phyloP scores from a whole-genome alignment of 2,113 vertebrate genomes.

The Indicator indicator region DNA sequence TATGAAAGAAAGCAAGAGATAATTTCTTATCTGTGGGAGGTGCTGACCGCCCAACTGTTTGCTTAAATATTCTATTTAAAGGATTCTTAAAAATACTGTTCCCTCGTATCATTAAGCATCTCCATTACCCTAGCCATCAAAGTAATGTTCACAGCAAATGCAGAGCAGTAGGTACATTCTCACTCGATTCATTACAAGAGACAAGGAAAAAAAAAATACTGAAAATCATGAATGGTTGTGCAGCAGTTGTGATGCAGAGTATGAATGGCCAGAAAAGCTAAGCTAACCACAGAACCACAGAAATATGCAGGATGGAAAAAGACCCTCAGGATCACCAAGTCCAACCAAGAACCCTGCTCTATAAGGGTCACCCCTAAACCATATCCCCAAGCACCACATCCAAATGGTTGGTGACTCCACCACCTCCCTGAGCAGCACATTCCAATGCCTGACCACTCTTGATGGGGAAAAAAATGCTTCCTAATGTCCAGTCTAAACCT shows the following conservation, averaged over 20 bases:
- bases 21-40: conserved; percentile 38
- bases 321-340: too few relatives aligned
- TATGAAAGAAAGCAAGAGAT: background rate
- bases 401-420: too few relatives aligned
- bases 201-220: background rate
- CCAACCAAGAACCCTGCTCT: too few relatives aligned
- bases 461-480: too few relatives aligned
- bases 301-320: too few relatives aligned
- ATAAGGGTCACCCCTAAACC: too few relatives aligned
- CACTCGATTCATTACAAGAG: background rate
- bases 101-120: background rate
- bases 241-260: background rate
- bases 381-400: too few relatives aligned
- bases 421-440: too few relatives aligned
- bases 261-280: background rate
- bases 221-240: conserved; percentile 8
- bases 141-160: background rate
- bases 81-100: conserved; percentile 16
- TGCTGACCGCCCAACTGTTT: conserved; percentile 16
- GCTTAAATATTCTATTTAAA: conserved; percentile 21
- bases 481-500: too few relatives aligned
- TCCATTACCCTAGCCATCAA: background rate
- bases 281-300: background rate
- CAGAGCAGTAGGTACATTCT: background rate
- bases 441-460: too few relatives aligned